These are phyloP conservation scores for Scaptomyza pallida DNA, from an alignment of 1,140 invertebrate genomes.

Conservation along the genomic window DNA sequence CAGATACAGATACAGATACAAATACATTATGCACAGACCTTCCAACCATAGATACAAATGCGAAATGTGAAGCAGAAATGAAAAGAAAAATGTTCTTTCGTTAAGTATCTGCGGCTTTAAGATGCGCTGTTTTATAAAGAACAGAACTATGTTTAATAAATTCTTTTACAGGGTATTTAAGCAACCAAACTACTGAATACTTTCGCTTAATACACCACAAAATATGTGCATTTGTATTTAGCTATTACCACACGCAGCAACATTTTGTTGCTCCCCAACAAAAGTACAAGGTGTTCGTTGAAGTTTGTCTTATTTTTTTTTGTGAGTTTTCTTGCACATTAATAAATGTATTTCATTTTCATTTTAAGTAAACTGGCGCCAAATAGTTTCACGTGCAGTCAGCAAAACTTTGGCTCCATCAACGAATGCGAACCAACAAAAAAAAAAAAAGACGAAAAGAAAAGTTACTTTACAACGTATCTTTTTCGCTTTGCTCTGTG, in stretches of 20 bases:
- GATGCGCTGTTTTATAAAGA: conserved; percentile 7
- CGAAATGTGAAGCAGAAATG: conserved; percentile 37
- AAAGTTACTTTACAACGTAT: conserved; percentile 40
- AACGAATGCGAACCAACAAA: conserved; percentile 34
- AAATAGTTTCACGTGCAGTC: conserved; percentile 58
- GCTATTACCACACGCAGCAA: conserved; percentile 23
- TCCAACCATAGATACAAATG: conserved; percentile 41
- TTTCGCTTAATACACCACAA: conserved; percentile 58
- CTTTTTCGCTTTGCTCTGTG: conserved; percentile 21
- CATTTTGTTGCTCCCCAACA: conserved; percentile 24
- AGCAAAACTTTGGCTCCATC: conserved; percentile 50
- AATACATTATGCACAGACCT: conserved; percentile 77
- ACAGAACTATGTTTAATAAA: no score
- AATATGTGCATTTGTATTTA: conserved; percentile 46
- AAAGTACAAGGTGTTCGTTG: conserved; percentile 21
- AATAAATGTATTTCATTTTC: conserved; percentile 65
- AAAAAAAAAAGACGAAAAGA: conserved; percentile 18
- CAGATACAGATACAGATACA: conserved; percentile 53
- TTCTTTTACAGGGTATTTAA: conserved; percentile 18
- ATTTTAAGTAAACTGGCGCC: conserved; percentile 44
- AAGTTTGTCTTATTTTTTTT: neutral
- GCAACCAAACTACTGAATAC: conserved; percentile 33
- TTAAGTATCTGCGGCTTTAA: neutral
- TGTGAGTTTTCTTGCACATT: conserved; percentile 29
- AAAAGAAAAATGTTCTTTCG: conserved; percentile 1